These are phyloP conservation scores for Megalopta genalis DNA, from an alignment of 1,140 invertebrate genomes.

Conservation along the genomic window DNA sequence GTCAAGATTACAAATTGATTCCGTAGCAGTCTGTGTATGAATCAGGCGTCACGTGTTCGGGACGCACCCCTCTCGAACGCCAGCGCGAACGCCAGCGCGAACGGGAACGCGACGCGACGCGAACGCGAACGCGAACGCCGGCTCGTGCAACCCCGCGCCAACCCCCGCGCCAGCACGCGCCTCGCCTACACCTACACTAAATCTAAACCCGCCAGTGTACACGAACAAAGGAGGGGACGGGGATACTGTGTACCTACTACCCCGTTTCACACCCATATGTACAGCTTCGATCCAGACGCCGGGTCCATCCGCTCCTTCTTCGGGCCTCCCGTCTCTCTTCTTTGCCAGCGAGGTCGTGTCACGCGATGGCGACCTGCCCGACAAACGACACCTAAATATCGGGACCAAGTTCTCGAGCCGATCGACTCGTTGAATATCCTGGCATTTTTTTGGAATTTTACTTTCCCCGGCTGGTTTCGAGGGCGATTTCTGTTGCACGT, in stretches of 20 bases:
- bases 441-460: no score
- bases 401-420: no score
- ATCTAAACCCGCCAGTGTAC: conserved; percentile 37
- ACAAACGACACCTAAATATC: no score
- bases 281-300: conserved; percentile 13
- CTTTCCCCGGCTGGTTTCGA: no score
- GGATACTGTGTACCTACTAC: conserved; percentile 44
- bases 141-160: background rate
- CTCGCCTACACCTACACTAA: conserved; percentile 41
- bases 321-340: background rate
- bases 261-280: conserved; percentile 30
- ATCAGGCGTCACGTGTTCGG: conserved; percentile 80
- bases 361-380: background rate
- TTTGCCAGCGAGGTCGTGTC: background rate
- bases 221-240: background rate
- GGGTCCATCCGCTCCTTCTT: background rate
- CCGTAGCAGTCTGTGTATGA: conserved; percentile 79
- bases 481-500: no score
- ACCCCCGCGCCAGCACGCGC: background rate
- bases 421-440: no score
- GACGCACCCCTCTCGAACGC: conserved; percentile 77
- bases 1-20: conserved; percentile 81
- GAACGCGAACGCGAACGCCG: no score
- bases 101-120: no score
- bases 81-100: no score